Evolutionary conservation across 2,797 vertebrate species (phyloP).

Genomic region (Numenius phaeopus): DNA sequence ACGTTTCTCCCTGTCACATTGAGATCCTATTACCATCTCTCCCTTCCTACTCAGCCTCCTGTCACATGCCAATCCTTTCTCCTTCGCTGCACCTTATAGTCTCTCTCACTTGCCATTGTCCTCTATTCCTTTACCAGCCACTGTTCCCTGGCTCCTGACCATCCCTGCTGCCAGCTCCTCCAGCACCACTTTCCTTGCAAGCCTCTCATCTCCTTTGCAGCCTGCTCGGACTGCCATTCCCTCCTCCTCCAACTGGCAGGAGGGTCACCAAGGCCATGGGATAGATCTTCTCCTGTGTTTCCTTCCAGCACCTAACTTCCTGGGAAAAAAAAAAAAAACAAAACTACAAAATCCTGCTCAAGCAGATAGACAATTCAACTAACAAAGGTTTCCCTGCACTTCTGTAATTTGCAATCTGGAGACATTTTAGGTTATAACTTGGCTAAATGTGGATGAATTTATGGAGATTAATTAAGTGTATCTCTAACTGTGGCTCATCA

Average conservation of each 20-base stretch:
- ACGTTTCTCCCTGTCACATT: neutral
- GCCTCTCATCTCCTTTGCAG: neutral
- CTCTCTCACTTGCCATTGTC: neutral
- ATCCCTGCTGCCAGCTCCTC: neutral
- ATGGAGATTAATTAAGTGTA: neutral
- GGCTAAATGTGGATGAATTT: neutral
- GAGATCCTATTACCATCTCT: neutral
- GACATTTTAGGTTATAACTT: neutral
- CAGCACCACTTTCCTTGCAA: neutral
- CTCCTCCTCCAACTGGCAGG: neutral
- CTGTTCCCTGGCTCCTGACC: neutral
- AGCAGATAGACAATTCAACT: neutral
- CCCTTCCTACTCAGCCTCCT: neutral
- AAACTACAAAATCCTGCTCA: neutral
- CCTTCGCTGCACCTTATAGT: neutral
- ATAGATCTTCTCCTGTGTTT: neutral
- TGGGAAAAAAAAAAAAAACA: neutral
- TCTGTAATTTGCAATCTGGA: neutral
- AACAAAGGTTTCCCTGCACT: neutral
- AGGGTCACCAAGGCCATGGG: neutral
- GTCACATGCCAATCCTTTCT: neutral
- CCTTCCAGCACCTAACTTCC: neutral
- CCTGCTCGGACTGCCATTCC: neutral
- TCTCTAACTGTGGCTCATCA: neutral
- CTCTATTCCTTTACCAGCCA: neutral